Conservation (phyloP, 2,113 vertebrate genomes). For the Indicator maculatus region DNA sequence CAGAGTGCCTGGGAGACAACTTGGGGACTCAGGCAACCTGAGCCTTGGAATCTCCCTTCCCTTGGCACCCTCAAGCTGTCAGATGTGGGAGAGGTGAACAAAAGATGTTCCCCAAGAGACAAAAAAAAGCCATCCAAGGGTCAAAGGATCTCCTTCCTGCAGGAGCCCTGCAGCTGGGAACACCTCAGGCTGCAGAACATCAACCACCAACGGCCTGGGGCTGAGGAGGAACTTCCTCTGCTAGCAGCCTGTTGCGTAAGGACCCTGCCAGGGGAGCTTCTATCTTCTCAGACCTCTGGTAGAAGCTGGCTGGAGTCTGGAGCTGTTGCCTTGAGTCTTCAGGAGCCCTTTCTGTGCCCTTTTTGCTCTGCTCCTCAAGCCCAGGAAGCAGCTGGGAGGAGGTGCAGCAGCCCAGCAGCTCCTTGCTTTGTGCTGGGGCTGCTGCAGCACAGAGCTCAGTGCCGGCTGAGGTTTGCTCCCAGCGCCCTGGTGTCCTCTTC, state of each 20-base stretch:
- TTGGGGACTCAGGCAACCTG: no score
- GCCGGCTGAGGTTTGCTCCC: rapidly evolving
- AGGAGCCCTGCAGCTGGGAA: not conserved
- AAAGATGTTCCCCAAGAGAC: not conserved
- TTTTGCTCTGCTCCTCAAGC: not conserved
- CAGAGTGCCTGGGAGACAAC: no score
- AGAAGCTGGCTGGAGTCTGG: rapidly evolving
- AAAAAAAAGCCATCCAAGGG: not conserved
- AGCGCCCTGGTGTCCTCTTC: not conserved
- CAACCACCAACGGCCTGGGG: constrained; percentile 59
- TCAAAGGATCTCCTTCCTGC: not conserved
- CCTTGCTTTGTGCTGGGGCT: not conserved
- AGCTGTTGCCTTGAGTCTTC: not conserved
- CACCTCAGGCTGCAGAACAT: constrained; percentile 35
- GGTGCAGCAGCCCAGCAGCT: not conserved
- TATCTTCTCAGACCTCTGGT: not conserved
- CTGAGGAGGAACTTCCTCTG: constrained; percentile 47
- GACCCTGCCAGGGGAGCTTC: not conserved
- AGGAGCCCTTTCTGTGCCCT: not conserved
- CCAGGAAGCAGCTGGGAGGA: rapidly evolving
- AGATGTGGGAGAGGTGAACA: rapidly evolving
- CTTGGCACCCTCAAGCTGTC: rapidly evolving
- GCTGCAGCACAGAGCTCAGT: rapidly evolving
- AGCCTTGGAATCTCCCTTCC: rapidly evolving
- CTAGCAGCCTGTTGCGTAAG: not conserved